Percentiles rank a stretch among this genome's conserved stretches.
These are phyloP conservation scores for Venturia canescens DNA, from an alignment of 1,140 invertebrate genomes.

Conservation along the genomic window DNA sequence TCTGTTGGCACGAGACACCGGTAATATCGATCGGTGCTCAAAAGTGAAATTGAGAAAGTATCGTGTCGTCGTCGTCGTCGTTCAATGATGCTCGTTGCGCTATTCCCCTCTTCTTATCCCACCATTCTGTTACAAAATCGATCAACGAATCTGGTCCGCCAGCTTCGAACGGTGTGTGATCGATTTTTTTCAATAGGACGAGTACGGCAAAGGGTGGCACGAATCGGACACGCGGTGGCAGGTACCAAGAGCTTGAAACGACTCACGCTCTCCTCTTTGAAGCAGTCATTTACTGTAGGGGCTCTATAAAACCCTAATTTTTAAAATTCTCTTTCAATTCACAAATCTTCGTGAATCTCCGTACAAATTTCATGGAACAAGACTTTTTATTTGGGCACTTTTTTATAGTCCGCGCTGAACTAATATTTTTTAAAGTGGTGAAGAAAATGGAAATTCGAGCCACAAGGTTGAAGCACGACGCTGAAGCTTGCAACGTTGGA, in stretches of 20 bases:
- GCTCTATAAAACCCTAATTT: too few species aligned
- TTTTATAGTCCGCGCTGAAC: too few species aligned
- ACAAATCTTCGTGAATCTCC: too few species aligned
- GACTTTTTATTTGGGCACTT: too few species aligned
- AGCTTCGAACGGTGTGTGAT: conserved; percentile 3
- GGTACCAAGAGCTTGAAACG: conserved; percentile 32
- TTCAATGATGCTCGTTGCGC: conserved; percentile 32
- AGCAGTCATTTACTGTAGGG: too few species aligned
- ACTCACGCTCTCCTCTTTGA: conserved; percentile 15
- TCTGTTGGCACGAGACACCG: not conserved
- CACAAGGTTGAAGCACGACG: too few species aligned
- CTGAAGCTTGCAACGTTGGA: too few species aligned
- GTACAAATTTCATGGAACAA: too few species aligned
- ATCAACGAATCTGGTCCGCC: not conserved
- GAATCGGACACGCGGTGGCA: conserved; percentile 30
- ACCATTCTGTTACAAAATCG: not conserved
- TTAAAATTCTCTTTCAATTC: too few species aligned
- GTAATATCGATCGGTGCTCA: not conserved
- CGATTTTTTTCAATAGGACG: conserved; percentile 19
- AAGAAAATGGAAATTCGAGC: too few species aligned
- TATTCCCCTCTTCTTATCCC: not conserved
- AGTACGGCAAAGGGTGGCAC: not conserved
- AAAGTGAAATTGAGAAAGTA: conserved; percentile 25
- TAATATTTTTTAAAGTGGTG: too few species aligned
- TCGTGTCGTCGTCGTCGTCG: conserved; percentile 37